Evolutionary conservation across 2,797 vertebrate species (phyloP).

Genomic region (Mus minutoides): DNA sequence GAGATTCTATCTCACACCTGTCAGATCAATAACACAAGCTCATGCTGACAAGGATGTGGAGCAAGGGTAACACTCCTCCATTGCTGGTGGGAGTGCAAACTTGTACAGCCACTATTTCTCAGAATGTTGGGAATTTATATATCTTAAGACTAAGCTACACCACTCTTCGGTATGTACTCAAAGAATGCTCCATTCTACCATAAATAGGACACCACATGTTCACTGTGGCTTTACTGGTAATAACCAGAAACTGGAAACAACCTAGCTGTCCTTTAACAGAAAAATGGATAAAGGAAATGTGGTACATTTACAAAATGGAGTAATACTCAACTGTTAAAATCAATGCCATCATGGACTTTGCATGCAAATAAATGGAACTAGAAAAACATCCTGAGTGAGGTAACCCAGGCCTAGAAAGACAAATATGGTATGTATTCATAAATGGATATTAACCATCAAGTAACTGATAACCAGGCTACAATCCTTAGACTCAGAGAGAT

Average conservation of each 20-base stretch:
- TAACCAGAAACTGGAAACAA: not conserved
- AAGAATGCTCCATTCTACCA: not conserved
- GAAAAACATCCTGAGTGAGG: not conserved
- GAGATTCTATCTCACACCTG: no score
- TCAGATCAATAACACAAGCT: no score
- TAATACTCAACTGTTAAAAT: not conserved
- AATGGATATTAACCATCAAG: not conserved
- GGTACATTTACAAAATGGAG: not conserved
- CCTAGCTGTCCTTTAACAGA: not conserved
- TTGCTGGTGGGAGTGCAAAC: no score
- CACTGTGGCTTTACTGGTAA: not conserved
- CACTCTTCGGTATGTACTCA: not conserved
- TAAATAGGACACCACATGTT: not conserved
- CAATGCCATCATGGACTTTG: not conserved
- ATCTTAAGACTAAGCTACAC: no score
- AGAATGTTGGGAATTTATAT: no score
- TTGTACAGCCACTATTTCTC: no score
- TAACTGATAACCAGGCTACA: not conserved
- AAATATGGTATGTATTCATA: not conserved
- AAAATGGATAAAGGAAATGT: not conserved
- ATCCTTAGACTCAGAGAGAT: not conserved
- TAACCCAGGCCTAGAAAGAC: not conserved
- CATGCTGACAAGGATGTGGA: no score
- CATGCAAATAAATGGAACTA: not conserved
- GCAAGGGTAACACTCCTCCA: no score